A percentile compares a stretch with the other conserved stretches of the same genome.
Evolutionary conservation across 2,113 vertebrate genomes (phyloP).

Genomic region (Hirundichthys speculiger): DNA sequence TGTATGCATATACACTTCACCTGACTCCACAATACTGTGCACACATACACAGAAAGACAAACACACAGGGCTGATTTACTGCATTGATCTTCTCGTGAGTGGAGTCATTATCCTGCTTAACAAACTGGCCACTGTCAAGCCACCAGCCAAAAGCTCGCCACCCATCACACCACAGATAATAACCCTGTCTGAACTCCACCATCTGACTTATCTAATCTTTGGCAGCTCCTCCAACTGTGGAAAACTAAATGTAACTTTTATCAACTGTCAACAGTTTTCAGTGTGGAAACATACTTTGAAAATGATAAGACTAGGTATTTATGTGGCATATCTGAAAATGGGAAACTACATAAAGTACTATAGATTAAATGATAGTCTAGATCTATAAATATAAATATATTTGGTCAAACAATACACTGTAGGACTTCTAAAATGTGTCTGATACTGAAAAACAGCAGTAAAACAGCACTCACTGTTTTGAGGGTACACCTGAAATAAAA

Average conservation of each 20-base stretch:
- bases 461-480: neutral
- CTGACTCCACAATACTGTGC: constrained; percentile 5
- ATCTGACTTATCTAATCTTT: constrained; percentile 56
- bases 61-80: constrained; percentile 12
- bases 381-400: neutral
- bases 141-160: neutral
- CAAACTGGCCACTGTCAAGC: constrained; percentile 50
- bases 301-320: neutral
- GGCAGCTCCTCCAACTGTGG: constrained; percentile 14
- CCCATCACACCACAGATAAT: constrained; percentile 27
- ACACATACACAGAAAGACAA: constrained; percentile 23
- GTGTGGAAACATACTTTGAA: neutral
- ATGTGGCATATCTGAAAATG: neutral
- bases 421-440: constrained; percentile 15
- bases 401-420: neutral
- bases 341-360: constrained; percentile 5
- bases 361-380: neutral
- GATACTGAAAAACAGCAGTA: constrained; percentile 9
- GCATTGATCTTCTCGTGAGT: neutral
- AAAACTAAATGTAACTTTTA: constrained; percentile 33
- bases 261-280: constrained; percentile 30
- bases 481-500: constrained; percentile 14
- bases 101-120: constrained; percentile 45
- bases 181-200: constrained; percentile 48
- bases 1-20: constrained; percentile 5